A percentile compares a stretch with the other conserved stretches of the same genome.
These are phyloP conservation scores for Brassicogethes aeneus DNA, from an alignment of 2,888 invertebrate species.

Conservation along the genomic window DNA sequence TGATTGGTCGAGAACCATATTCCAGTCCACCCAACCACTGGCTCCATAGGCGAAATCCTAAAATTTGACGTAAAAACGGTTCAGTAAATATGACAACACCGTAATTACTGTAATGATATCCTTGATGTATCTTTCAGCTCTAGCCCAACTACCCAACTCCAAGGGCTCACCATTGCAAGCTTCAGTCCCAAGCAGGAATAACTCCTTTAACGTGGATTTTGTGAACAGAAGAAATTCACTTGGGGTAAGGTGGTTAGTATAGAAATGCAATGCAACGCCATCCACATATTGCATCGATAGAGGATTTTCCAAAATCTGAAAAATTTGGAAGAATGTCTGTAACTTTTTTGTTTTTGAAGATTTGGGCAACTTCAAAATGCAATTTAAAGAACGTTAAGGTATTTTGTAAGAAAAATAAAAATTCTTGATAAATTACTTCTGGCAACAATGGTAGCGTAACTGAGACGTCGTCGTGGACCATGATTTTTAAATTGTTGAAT, in stretches of 20 bases:
- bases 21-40: not conserved
- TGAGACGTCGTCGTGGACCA: slow-evolving; percentile 70
- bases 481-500: slow-evolving; percentile 54
- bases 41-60: not conserved
- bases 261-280: not conserved
- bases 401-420: no score
- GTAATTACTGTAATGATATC: slow-evolving; percentile 8
- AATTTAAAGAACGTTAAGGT: no score
- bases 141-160: not conserved
- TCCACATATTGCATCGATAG: slow-evolving; percentile 38
- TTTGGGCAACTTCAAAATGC: no score
- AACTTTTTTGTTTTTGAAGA: no score
- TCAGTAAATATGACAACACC: no score
- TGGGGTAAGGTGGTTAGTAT: not conserved
- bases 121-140: not conserved
- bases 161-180: not conserved
- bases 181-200: not conserved
- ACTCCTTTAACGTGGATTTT: not conserved
- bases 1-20: not conserved
- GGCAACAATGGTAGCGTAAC: slow-evolving; percentile 45
- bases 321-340: no score
- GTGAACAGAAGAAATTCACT: not conserved
- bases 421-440: no score
- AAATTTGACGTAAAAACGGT: not conserved
- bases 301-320: no score